Evolutionary conservation across 2,113 vertebrate species (phyloP).

Genomic region (Todiramphus saurophagus): DNA sequence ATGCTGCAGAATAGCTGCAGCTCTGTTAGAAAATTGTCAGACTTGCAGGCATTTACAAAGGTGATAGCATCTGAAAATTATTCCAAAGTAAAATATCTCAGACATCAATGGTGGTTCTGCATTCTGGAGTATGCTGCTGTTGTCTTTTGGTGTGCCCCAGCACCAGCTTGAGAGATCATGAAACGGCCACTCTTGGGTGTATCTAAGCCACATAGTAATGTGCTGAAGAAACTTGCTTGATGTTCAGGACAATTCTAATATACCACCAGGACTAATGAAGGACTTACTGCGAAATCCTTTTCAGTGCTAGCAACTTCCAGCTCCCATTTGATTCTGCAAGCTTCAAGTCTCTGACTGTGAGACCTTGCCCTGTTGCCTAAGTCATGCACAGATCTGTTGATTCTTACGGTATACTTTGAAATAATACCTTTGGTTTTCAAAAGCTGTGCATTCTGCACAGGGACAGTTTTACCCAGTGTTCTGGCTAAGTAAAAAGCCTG

Average conservation of each 20-base stretch:
- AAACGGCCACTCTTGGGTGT: background rate
- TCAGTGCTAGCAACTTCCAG: background rate
- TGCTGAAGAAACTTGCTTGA: background rate
- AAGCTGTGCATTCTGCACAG: rapidly evolving
- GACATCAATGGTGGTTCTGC: background rate
- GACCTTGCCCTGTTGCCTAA: background rate
- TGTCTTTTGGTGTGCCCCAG: background rate
- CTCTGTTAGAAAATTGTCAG: background rate
- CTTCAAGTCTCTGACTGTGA: background rate
- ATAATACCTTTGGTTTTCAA: background rate
- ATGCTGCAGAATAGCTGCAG: background rate
- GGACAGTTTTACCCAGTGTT: background rate
- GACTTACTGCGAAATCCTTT: conserved; percentile 2
- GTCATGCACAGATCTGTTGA: background rate
- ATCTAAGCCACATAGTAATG: background rate
- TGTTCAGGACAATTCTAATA: background rate
- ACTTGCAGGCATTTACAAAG: background rate
- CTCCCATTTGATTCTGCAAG: background rate
- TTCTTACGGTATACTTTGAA: background rate
- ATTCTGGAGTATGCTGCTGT: background rate
- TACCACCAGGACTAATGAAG: background rate
- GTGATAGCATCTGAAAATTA: background rate
- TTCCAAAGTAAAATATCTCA: background rate
- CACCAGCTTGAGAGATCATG: background rate
- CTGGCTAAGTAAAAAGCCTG: background rate